Conservation (phyloP, 2,797 vertebrate species). For the Peromyscus nudipes region DNA sequence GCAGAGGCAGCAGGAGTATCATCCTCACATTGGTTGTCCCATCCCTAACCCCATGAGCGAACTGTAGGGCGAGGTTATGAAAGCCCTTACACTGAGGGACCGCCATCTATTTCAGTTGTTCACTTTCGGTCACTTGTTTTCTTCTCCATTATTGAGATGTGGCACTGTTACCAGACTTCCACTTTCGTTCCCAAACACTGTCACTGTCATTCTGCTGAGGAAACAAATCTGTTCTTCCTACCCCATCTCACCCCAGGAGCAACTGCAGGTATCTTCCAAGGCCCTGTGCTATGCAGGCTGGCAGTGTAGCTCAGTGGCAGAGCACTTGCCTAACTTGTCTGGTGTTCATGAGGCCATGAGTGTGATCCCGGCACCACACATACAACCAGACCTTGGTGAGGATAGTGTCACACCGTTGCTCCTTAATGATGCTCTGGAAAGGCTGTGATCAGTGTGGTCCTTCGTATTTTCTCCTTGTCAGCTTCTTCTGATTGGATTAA, state of each 20-base stretch:
- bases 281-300: background rate
- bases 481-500: background rate
- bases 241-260: background rate
- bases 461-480: background rate
- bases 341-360: background rate
- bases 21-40: background rate
- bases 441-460: background rate
- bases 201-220: background rate
- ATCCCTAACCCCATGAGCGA: accelerated
- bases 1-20: background rate
- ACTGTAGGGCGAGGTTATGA: background rate
- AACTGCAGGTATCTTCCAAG: background rate
- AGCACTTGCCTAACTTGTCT: background rate
- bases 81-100: background rate
- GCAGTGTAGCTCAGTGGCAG: background rate
- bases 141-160: background rate
- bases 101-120: background rate
- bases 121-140: background rate
- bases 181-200: background rate
- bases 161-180: background rate
- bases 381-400: background rate
- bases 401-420: no score
- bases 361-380: background rate
- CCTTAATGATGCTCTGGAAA: no score
- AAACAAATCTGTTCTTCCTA: background rate